Conservation (phyloP, 2,888 invertebrate genomes). For the Autographa gamma region DNA sequence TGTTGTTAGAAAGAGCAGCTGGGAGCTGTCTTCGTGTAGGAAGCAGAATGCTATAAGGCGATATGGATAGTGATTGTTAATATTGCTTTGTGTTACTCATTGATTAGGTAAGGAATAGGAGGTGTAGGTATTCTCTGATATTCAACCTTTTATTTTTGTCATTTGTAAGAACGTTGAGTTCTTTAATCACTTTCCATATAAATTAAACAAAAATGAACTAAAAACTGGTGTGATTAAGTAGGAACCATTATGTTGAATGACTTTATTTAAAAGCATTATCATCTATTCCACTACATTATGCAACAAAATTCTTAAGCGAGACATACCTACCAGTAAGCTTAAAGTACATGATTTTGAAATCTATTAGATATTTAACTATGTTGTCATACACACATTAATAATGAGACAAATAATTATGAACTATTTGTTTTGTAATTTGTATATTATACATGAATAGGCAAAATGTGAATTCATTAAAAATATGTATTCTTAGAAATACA, state of each 20-base stretch:
- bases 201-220: constrained; percentile 31
- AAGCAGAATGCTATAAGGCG: constrained; percentile 9
- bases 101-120: no score
- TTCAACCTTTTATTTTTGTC: not conserved
- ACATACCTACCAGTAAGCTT: constrained; percentile 10
- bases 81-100: not conserved
- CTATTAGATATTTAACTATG: constrained; percentile 24
- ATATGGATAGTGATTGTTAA: constrained; percentile 6
- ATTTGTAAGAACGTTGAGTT: not conserved
- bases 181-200: constrained; percentile 16
- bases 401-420: constrained; percentile 74
- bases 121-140: not conserved
- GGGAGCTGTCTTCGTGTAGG: constrained; percentile 2
- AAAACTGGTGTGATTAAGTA: constrained; percentile 43
- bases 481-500: constrained; percentile 83
- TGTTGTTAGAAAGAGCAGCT: not conserved
- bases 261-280: constrained; percentile 30
- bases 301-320: constrained; percentile 3
- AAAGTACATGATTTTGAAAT: constrained; percentile 40
- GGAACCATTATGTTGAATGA: constrained; percentile 17
- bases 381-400: constrained; percentile 58
- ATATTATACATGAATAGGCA: constrained; percentile 88
- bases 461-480: constrained; percentile 87
- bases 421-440: constrained; percentile 83
- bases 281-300: constrained; percentile 2